These are phyloP conservation scores for Chloropsis hardwickii DNA, from an alignment of 2,113 vertebrate species.

Conservation along the genomic window DNA sequence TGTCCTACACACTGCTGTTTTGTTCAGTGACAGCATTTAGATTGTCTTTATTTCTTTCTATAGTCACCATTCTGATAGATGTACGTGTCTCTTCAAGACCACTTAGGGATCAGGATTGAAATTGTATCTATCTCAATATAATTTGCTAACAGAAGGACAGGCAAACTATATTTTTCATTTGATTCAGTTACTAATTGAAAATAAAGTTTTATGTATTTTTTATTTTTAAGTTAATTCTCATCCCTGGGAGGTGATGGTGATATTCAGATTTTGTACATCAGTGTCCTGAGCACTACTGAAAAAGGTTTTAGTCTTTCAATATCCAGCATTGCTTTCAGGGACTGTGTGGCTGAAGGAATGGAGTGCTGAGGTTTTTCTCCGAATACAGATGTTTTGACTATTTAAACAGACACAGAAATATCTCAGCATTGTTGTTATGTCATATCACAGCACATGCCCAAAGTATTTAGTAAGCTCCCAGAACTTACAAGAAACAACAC, in stretches of 20 bases:
- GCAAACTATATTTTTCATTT: neutral
- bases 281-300: neutral
- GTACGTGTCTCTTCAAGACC: neutral
- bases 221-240: neutral
- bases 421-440: neutral
- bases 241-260: neutral
- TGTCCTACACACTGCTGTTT: slow-evolving; percentile 11
- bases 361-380: neutral
- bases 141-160: neutral
- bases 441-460: neutral
- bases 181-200: neutral
- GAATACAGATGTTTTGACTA: neutral
- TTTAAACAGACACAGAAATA: neutral
- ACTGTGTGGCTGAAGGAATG: neutral
- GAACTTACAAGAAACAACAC: neutral
- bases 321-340: neutral
- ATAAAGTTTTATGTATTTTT: neutral
- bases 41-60: slow-evolving; percentile 13
- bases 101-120: neutral
- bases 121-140: neutral
- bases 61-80: neutral
- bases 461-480: neutral
- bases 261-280: neutral
- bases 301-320: neutral
- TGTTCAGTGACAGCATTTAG: neutral